These are phyloP conservation scores for Ips typographus DNA, from an alignment of 1,140 invertebrate species.

Conservation along the genomic window DNA sequence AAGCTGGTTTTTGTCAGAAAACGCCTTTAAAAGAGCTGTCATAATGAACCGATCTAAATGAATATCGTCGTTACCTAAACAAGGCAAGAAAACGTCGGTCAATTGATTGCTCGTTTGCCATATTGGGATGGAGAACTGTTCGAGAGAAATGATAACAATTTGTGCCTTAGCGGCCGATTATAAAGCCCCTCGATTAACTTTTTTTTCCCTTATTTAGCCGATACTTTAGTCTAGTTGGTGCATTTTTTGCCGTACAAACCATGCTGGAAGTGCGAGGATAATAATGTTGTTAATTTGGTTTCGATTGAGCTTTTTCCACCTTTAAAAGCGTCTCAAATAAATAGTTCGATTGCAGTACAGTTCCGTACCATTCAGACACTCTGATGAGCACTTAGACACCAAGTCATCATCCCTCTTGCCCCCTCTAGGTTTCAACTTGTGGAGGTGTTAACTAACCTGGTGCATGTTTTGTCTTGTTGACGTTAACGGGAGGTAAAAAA, in stretches of 20 bases:
- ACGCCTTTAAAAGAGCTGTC: slow-evolving; percentile 33
- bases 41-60: slow-evolving; percentile 34
- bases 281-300: slow-evolving; percentile 10
- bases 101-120: slow-evolving; percentile 26
- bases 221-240: slow-evolving; percentile 11
- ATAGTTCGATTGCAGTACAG: neutral
- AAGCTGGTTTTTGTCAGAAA: slow-evolving; percentile 23
- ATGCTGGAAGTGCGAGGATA: slow-evolving; percentile 1
- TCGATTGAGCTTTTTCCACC: neutral
- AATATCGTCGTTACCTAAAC: slow-evolving; percentile 32
- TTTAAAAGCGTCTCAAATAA: neutral
- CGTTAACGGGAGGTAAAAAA: too few relatives aligned
- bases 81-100: slow-evolving; percentile 12
- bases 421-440: too few relatives aligned
- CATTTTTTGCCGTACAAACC: neutral
- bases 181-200: slow-evolving; percentile 17
- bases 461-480: too few relatives aligned
- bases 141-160: slow-evolving; percentile 35
- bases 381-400: too few relatives aligned
- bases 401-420: too few relatives aligned
- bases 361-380: neutral
- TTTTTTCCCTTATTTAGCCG: slow-evolving; percentile 27
- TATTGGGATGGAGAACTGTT: slow-evolving; percentile 29
- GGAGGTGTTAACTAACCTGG: too few relatives aligned
- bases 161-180: slow-evolving; percentile 29